Evolutionary conservation across 2,888 invertebrate species (phyloP), one percentile per base, ranked within the genome.

Genomic region (Drosophila ezoana): DNA sequence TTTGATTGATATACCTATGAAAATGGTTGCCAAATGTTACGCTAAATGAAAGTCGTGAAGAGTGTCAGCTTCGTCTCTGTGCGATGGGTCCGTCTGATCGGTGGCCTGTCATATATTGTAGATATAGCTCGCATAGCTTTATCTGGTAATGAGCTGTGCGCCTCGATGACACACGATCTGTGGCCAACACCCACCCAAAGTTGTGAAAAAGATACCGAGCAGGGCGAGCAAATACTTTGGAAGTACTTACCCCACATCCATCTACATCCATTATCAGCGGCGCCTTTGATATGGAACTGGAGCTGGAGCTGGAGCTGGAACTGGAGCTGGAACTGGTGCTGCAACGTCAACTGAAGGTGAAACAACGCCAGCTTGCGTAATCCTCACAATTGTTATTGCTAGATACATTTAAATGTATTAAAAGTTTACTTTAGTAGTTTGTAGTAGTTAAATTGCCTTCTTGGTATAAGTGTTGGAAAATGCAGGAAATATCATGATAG

Each of bases 151-250:
- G 74, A 77, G 80, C 68, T 62, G 54, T 51, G 72, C 28, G 28
- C 45, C 48, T 58, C 51, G 60, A 75, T 81, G 80, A 81, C 81
- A 80, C 83, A 82, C 74, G 54, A 71, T 74, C 76, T 78, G 61
- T 48, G 59, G 82, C 82, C 84, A 87, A 84, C 87, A 83, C 85
- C 87, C 87, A 76, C 79, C 52, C 53, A 79, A 80, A 77, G 81
- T 87, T 84, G 81, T 81, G 76, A 87, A 83, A 82, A 65, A 68
- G 53, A 69, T 61, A 62, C 51, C 51, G 44, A 56, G 62, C 52
- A 48, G 56, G 59, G 57, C 66, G 23, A 67, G 71, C 71, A 76
- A 85, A 81, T 67, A 66, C 54, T n/a, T 62, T 45, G 64, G 58
- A n/a, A 44, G 76, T 59, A 52, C 67, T 72, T 76, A 68, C 76